Evolutionary conservation across 2,113 vertebrate species (phyloP).

Genomic region (Merops nubicus): DNA sequence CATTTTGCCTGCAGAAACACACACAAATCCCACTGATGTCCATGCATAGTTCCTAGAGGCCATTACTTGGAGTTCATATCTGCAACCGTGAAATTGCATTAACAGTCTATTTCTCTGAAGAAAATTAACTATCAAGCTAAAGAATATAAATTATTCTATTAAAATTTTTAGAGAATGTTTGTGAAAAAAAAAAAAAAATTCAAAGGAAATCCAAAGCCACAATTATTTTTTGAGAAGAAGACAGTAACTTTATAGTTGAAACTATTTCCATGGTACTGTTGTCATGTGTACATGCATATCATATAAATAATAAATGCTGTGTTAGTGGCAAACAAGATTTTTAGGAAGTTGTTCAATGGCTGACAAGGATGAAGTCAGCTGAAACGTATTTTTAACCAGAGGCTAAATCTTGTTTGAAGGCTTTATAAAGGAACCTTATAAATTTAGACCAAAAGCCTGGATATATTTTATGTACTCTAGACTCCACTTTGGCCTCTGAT

Average conservation of each 20-base stretch:
- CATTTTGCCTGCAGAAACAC: not conserved
- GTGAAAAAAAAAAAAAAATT: not conserved
- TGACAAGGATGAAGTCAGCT: not conserved
- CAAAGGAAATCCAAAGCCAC: not conserved
- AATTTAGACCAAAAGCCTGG: conserved; percentile 12
- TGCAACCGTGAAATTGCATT: not conserved
- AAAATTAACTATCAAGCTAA: not conserved
- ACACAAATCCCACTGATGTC: not conserved
- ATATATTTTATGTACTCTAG: not conserved
- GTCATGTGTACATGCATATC: not conserved
- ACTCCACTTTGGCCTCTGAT: conserved; percentile 13
- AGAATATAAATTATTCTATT: not conserved
- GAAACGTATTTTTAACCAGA: not conserved
- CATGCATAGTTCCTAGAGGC: not conserved
- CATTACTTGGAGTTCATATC: not conserved
- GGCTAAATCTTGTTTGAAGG: conserved; percentile 10
- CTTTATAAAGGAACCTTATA: conserved; percentile 8
- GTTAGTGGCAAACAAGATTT: not conserved
- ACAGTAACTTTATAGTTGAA: not conserved
- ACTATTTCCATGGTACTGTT: not conserved
- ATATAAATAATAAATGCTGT: not conserved
- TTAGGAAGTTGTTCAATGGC: not conserved
- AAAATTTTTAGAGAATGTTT: not conserved
- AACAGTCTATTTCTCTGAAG: not conserved
- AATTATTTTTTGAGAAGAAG: not conserved